Evolutionary conservation across 2,797 vertebrate species (phyloP).

Genomic region (Schizothorax lantsangensis): DNA sequence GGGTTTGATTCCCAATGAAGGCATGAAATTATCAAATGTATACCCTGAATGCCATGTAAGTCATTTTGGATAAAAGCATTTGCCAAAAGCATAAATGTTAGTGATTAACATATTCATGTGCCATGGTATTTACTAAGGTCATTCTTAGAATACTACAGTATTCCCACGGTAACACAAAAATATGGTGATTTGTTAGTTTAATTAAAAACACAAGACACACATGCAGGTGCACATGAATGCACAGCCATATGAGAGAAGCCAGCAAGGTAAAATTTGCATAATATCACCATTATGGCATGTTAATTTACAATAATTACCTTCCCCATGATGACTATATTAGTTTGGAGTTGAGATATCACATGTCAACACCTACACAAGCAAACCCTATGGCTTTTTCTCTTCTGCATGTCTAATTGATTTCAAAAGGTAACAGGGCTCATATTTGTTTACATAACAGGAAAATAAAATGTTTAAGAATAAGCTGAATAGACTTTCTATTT

Average conservation of each 20-base stretch:
- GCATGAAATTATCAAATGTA: not conserved
- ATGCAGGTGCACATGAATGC: conserved; percentile 28
- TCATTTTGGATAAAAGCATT: not conserved
- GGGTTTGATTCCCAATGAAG: not conserved
- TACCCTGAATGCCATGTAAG: not conserved
- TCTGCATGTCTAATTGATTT: conserved; percentile 13
- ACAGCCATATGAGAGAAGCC: not conserved
- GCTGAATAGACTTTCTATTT: not conserved
- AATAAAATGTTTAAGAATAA: not conserved
- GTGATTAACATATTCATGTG: not conserved
- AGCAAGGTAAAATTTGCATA: conserved; percentile 52
- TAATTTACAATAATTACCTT: conserved; percentile 53
- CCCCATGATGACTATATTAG: conserved; percentile 45
- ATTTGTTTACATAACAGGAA: not conserved
- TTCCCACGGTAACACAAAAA: not conserved
- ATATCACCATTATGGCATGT: conserved; percentile 35
- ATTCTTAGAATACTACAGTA: not conserved
- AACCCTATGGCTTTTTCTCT: conserved; percentile 8
- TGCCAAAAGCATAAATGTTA: not conserved
- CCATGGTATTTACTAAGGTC: not conserved
- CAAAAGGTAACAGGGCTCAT: not conserved
- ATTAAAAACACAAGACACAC: not conserved
- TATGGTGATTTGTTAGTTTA: not conserved
- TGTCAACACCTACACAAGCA: conserved; percentile 5
- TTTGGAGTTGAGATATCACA: conserved; percentile 26